Percentiles rank a stretch among this genome's conserved stretches.
Evolutionary conservation across 2,888 invertebrate species (phyloP).

Genomic region (Catonia carolina): DNA sequence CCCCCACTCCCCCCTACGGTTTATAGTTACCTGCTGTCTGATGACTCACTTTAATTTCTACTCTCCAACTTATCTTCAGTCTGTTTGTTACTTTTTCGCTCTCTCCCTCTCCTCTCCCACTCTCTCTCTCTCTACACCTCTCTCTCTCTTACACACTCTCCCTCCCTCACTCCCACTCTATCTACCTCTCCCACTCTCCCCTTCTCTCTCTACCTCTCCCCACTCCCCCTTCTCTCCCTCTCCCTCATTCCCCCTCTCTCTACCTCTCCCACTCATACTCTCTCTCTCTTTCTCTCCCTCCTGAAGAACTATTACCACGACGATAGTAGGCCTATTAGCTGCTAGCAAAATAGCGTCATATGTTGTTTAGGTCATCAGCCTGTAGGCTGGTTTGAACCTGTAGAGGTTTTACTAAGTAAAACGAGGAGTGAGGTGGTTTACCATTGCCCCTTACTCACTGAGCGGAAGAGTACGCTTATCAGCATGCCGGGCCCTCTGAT

Average conservation of each 20-base stretch:
- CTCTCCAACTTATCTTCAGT: not conserved
- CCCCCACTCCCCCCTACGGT: not conserved
- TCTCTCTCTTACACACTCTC: not conserved
- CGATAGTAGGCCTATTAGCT: too few species aligned
- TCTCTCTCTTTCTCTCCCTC: not conserved
- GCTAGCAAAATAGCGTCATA: too few species aligned
- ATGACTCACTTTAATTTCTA: not conserved
- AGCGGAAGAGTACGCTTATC: too few species aligned
- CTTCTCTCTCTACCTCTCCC: not conserved
- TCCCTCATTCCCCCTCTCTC: too few species aligned
- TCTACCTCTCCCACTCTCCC: not conserved
- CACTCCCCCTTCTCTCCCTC: not conserved
- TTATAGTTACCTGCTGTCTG: not conserved
- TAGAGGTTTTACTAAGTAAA: too few species aligned
- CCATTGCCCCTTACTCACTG: too few species aligned
- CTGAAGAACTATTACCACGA: too few species aligned
- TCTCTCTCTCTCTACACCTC: not conserved
- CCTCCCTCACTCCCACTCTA: not conserved
- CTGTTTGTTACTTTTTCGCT: not conserved
- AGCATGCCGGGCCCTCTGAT: too few species aligned
- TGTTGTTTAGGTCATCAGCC: too few species aligned
- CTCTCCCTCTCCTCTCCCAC: not conserved
- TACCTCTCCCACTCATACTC: not conserved
- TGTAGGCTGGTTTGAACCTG: too few species aligned
- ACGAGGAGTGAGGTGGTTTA: too few species aligned